These are phyloP conservation scores for Argyrosomus japonicus DNA, from an alignment of 2,113 vertebrate species.

Conservation along the genomic window DNA sequence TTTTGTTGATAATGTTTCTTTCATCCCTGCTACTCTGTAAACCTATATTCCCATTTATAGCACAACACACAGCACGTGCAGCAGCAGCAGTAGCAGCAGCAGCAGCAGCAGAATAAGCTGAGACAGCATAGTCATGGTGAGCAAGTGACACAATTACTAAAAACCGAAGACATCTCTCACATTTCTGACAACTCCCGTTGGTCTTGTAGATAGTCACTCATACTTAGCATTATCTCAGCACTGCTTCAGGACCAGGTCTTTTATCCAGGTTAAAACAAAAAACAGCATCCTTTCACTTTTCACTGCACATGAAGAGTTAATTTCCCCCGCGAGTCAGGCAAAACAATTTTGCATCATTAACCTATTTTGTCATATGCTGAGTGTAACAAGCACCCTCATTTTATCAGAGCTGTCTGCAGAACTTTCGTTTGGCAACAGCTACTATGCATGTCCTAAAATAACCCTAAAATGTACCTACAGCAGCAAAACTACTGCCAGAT, in stretches of 20 bases:
- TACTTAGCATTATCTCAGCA: neutral
- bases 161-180: neutral
- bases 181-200: neutral
- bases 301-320: neutral
- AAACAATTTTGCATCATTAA: slow-evolving; percentile 25
- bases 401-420: neutral
- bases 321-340: neutral
- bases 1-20: slow-evolving; percentile 4
- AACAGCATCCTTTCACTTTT: neutral
- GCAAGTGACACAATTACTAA: neutral
- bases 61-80: neutral
- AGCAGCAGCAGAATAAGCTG: neutral
- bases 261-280: neutral
- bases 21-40: neutral
- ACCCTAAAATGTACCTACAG: neutral
- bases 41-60: slow-evolving; percentile 7
- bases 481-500: neutral
- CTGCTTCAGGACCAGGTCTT: neutral
- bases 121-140: neutral
- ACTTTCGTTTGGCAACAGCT: neutral
- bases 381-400: slow-evolving; percentile 1
- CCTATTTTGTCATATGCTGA: neutral
- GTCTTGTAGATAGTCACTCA: neutral
- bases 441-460: neutral
- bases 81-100: too few species aligned